Conservation (phyloP, 2,888 invertebrate species). For the Reticulitermes lucifugus region DNA sequence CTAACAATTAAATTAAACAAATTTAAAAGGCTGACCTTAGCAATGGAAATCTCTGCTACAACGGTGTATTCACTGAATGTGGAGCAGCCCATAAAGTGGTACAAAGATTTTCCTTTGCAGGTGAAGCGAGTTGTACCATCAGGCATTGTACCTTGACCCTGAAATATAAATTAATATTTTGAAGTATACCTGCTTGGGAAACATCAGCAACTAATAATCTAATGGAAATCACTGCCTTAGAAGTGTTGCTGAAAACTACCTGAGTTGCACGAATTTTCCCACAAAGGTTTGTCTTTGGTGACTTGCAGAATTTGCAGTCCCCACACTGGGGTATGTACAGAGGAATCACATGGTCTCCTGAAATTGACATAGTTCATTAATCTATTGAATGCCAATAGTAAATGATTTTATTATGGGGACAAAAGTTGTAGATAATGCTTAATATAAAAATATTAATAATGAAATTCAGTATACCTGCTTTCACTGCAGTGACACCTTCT, state of each 20-base stretch:
- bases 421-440: no score
- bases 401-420: no score
- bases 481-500: conserved; percentile 87
- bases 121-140: conserved; percentile 90
- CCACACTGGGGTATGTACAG: conserved; percentile 97
- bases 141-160: conserved; percentile 90
- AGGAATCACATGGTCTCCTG: conserved; percentile 96
- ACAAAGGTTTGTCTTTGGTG: conserved; percentile 96
- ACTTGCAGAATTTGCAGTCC: conserved; percentile 96
- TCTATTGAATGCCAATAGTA: no score
- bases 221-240: no score
- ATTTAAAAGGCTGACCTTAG: conserved; percentile 75
- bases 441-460: no score
- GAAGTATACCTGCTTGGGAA: no score
- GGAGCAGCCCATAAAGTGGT: conserved; percentile 97
- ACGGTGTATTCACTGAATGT: conserved; percentile 96
- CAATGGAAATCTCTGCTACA: conserved; percentile 93
- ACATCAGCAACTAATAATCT: no score
- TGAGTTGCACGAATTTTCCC: conserved; percentile 89
- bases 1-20: no score
- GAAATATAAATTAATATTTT: conserved; percentile 49
- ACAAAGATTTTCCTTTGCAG: conserved; percentile 82
- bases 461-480: conserved; percentile 70
- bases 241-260: conserved; percentile 52
- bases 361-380: conserved; percentile 49